Evolutionary conservation across 2,113 vertebrate species (phyloP), one percentile per base, ranked within the genome.

Genomic region (Micronisus gabar): DNA sequence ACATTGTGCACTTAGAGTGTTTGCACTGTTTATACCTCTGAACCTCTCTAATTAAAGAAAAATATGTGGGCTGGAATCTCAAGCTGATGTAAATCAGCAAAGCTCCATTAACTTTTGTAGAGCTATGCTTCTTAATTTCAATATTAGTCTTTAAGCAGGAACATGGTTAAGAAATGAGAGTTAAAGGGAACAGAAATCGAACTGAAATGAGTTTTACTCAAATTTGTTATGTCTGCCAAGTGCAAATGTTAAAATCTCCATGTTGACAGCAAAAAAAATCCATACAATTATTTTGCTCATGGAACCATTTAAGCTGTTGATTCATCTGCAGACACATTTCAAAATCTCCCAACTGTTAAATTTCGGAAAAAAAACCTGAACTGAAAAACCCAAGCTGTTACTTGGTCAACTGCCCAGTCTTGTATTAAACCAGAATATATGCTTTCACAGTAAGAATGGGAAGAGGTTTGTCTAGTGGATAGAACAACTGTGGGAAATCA

Each of bases 21-120:
- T 89, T 87, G 25, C 62, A 45, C 53, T 91, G 65, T 91, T 96
- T 93, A 56, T 89, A 56, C 34, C 26, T 90, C 66, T 87, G 74
- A 91, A 90, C 81, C 52, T 89, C 90, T 94, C 73, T 91, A 91
- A 94, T 94, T 93, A 85, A 93, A 94, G 87, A 86, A 87, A 74
- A 91, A 72, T 45, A 79, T 41, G 81, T 94, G 84, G 84, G 73
- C 66, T 85, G 66, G 43, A 93, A 52, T 85, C 81, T 96, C 56
- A 94, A 81, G 38, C 52, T 84, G 43, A 65, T 87, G 40, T 91
- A 89, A 89, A 63, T 82, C 74, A 70, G 87, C 50, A 94, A 61
- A 94, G 36, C 65, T 90, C 36, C 45, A 80, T 72, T 81, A 79
- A 80, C 53, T 94, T 75, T 41, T 79, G 34, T 68, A 71, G 40